Evolutionary conservation across 2,888 invertebrate species (phyloP).

Genomic region (Autographa gamma): DNA sequence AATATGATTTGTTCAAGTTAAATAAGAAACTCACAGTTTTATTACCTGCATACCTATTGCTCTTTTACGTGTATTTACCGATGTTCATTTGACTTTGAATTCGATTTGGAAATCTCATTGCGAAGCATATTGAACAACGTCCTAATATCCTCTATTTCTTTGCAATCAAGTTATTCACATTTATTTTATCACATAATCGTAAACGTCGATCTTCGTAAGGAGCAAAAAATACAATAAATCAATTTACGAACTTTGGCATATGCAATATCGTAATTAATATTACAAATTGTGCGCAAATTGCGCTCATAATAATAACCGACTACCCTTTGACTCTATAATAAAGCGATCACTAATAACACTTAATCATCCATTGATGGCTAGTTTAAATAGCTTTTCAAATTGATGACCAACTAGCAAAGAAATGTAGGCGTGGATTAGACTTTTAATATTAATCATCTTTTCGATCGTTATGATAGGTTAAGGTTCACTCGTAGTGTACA

Average conservation of each 20-base stretch:
- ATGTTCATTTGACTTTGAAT: background rate
- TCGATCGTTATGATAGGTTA: background rate
- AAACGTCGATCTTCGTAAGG: background rate
- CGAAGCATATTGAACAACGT: background rate
- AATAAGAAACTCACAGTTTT: background rate
- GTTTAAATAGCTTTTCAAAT: constrained; percentile 3
- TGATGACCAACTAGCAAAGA: background rate
- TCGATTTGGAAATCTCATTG: background rate
- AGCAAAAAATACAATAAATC: background rate
- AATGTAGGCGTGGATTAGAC: background rate
- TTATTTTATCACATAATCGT: background rate
- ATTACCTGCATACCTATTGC: background rate
- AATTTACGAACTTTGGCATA: background rate
- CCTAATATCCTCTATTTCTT: background rate
- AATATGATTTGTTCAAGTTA: too few relatives aligned
- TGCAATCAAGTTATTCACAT: background rate
- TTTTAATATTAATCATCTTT: constrained; percentile 4
- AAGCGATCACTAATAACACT: background rate
- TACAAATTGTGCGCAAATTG: background rate
- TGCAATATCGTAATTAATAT: background rate
- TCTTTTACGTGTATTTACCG: background rate
- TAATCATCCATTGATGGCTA: background rate
- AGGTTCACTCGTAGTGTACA: background rate
- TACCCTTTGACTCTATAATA: background rate
- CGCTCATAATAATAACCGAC: background rate